Evolutionary conservation across 2,797 vertebrate species (phyloP), one percentile per base, ranked within the genome.

Genomic region (Gallinago nigripennis): DNA sequence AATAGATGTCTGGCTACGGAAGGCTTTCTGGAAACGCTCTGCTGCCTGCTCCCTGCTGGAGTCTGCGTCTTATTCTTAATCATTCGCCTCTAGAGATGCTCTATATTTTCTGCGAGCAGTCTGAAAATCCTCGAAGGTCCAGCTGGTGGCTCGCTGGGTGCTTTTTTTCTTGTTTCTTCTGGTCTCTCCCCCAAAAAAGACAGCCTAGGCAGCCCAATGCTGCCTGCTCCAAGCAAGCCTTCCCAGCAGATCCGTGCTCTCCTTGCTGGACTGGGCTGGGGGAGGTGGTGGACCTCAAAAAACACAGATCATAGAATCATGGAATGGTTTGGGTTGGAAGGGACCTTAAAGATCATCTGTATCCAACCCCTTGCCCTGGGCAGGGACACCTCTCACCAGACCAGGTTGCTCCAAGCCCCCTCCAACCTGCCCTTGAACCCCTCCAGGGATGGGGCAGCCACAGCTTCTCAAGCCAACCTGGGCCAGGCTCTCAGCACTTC

Each of bases 181-280:
- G 16, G 35, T 61, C 24, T 91, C 31, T 4, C 25, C 25, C 51
- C 18, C 27, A 1, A 3, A 21, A 80, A 78, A 66, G 19, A 27
- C 33, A 70, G 6, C 4, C 19, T 3, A 6, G 65, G 9, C 35
- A 65, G 66, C 33, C 21, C 18, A 46, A 30, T 0, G 0, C 39
- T 46, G 35, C 50, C 63, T 33, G 56, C 70, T 79, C 15, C 1
- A 24, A 64, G 41, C 2, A 2, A n/a, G 53, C 0, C 0, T 35
- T 71, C 54, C 58, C 64, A 16, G 5, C 16, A 41, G 23, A 43
- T 68, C 15, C 28, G 0, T 2, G 28, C 69, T 53, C 16, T 64
- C 57, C 24, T 23, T 30, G 31, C 75, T 37, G 24, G 37, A 17
- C 5, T 30, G 51, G 46, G 45, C 53, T 16, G 12, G 12, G 30